Percentiles rank a stretch among this genome's conserved stretches.
Evolutionary conservation across 2,113 vertebrate species (phyloP).

Genomic region (Oenanthe melanoleuca): DNA sequence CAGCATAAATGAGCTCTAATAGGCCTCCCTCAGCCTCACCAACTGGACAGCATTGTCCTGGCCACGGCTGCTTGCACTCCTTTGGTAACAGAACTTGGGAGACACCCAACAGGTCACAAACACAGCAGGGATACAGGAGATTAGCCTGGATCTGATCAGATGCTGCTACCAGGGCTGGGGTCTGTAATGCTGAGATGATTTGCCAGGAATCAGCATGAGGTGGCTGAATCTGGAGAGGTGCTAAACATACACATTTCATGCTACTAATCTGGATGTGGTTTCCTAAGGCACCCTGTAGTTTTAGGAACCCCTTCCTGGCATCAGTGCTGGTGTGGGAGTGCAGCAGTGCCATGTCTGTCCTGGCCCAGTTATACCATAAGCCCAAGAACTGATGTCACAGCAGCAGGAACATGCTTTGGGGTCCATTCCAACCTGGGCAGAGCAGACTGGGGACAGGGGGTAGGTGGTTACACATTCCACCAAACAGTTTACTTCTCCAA

Average conservation of each 20-base stretch:
- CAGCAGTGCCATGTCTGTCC: neutral
- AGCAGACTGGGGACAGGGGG: neutral
- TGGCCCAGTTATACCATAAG: neutral
- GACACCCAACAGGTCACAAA: neutral
- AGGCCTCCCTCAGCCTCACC: neutral
- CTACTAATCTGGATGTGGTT: neutral
- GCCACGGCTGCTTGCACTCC: neutral
- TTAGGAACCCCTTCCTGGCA: neutral
- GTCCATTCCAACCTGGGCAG: neutral
- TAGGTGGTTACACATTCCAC: rapidly evolving
- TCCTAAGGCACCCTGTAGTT: neutral
- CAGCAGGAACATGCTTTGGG: neutral
- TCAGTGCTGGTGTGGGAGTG: neutral
- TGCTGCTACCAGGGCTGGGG: neutral
- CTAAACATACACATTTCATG: neutral
- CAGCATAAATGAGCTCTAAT: neutral
- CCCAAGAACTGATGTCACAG: neutral
- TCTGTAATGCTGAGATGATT: neutral
- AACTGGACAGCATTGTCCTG: neutral
- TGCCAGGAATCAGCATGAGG: neutral
- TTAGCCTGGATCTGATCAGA: neutral
- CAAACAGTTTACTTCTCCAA: neutral
- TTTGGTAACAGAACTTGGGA: neutral
- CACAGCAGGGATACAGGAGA: neutral
- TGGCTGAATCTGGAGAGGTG: neutral